Evolutionary conservation across 2,113 vertebrate species (phyloP).

Genomic region (Todiramphus chloris): DNA sequence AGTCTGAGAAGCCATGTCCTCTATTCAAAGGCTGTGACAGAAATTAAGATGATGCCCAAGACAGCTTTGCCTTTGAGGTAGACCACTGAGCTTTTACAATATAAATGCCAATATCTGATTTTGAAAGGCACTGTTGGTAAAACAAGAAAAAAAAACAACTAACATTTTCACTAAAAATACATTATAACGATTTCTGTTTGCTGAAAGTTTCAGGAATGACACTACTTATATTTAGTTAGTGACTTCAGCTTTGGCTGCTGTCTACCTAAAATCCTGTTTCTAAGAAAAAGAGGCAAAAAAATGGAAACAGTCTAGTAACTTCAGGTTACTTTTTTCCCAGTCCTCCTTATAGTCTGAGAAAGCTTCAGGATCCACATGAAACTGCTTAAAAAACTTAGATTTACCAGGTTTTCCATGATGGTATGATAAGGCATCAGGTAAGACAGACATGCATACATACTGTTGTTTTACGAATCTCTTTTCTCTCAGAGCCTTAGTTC

Average conservation of each 20-base stretch:
- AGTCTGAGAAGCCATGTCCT: not conserved
- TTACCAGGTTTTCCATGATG: not conserved
- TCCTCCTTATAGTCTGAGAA: not conserved
- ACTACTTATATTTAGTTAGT: not conserved
- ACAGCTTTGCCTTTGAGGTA: not conserved
- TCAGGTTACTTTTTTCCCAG: not conserved
- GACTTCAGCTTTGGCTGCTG: not conserved
- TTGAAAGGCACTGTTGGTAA: not conserved
- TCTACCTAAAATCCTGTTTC: not conserved
- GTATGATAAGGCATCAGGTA: not conserved
- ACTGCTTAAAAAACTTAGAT: not conserved
- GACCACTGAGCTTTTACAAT: not conserved
- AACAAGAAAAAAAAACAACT: not conserved
- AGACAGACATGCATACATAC: not conserved
- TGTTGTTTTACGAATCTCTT: not conserved
- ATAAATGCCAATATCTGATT: not conserved
- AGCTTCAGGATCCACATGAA: not conserved
- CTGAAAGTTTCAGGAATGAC: not conserved
- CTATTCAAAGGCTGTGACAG: not conserved
- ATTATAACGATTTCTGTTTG: not conserved
- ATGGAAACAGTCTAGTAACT: not conserved
- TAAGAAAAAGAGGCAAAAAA: not conserved
- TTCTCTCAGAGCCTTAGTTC: not conserved
- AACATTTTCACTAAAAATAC: not conserved
- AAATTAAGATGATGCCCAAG: not conserved